Evolutionary conservation across 2,113 vertebrate species (phyloP).

Genomic region (Barnardius zonarius): DNA sequence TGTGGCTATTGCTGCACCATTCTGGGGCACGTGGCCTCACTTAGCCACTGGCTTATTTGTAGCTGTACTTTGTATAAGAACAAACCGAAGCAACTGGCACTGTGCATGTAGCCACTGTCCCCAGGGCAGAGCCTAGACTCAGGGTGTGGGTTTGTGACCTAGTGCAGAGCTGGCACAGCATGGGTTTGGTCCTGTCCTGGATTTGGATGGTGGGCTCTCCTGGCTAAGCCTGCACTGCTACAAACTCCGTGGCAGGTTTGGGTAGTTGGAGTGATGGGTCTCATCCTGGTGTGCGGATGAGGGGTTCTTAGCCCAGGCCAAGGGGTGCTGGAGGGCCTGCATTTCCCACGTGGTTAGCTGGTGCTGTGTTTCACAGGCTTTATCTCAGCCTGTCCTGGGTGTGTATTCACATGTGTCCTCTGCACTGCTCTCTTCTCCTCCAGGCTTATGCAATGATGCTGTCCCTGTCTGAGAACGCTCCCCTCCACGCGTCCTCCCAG

Average conservation of each 20-base stretch:
- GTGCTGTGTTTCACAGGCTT: neutral
- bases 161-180: neutral
- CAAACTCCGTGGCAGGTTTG: accelerated
- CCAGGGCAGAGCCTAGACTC: neutral
- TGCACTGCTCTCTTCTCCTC: neutral
- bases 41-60: neutral
- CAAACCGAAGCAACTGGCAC: neutral
- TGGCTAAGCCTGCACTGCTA: neutral
- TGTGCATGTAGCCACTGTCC: neutral
- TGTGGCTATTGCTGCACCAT: accelerated
- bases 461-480: slow-evolving; percentile 93
- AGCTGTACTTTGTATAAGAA: neutral
- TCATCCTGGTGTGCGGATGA: neutral
- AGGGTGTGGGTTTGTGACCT: accelerated
- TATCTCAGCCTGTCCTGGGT: accelerated
- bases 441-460: slow-evolving; percentile 99
- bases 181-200: neutral
- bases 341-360: accelerated
- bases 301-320: neutral
- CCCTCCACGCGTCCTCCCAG: slow-evolving; percentile 92
- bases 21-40: neutral
- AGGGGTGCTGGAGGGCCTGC: neutral
- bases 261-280: accelerated
- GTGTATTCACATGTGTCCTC: neutral
- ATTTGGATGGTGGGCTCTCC: neutral